Conservation (phyloP, 2,113 vertebrate genomes). For the Equus quagga region DNA sequence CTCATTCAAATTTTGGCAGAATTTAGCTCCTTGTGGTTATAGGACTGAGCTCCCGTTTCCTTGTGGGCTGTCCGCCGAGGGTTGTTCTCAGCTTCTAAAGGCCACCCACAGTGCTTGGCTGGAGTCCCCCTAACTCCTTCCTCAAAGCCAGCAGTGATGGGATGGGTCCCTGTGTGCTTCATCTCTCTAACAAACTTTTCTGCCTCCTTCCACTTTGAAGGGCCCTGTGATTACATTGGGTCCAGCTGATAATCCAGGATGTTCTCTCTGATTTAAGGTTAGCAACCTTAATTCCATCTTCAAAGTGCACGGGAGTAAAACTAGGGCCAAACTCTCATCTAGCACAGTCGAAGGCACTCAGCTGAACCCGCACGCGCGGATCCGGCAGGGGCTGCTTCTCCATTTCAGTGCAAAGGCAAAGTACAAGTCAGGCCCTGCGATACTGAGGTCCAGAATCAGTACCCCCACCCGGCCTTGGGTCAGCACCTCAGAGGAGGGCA, state of each 20-base stretch:
- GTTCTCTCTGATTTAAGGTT: neutral
- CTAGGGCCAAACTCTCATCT: neutral
- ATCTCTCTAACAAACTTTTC: neutral
- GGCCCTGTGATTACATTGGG: neutral
- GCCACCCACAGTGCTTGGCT: neutral
- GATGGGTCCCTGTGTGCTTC: no score
- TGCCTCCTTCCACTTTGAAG: neutral
- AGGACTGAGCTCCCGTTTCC: neutral
- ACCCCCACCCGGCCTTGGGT: neutral
- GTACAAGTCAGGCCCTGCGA: neutral
- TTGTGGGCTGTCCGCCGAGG: neutral
- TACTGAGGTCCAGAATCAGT: neutral
- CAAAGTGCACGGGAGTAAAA: neutral
- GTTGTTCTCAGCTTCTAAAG: neutral
- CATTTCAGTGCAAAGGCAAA: neutral
- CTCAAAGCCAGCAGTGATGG: neutral
- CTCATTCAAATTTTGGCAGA: neutral
- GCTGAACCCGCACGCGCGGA: neutral
- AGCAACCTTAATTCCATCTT: neutral
- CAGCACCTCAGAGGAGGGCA: neutral
- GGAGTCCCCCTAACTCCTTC: neutral
- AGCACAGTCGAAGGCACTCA: no score
- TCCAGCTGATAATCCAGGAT: neutral
- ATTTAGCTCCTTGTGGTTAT: neutral
- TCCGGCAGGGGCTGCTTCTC: rapidly evolving